phyloP scores from a whole-genome alignment of 2,888 invertebrate species.

The Metacarcinus magister region DNA sequence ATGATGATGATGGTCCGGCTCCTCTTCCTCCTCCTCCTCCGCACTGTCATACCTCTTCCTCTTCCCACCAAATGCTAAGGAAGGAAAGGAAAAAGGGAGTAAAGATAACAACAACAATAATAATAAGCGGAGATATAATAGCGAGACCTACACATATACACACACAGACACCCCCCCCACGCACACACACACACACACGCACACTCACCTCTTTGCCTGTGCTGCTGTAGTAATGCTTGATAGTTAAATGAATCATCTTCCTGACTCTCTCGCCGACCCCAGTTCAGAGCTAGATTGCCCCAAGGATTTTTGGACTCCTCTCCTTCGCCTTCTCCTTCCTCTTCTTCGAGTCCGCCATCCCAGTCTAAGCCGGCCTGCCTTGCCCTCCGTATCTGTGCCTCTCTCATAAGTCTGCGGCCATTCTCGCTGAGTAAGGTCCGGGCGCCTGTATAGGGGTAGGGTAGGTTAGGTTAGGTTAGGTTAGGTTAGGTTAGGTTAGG shows the following conservation, averaged over 20 bases:
- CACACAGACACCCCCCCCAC: no score
- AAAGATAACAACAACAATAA: not conserved
- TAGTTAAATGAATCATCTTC: slow-evolving; percentile 74
- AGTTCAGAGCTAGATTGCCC: slow-evolving; percentile 79
- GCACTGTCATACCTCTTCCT: not conserved
- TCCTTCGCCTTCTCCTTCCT: slow-evolving; percentile 20
- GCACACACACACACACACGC: no score
- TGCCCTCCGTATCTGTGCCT: slow-evolving; percentile 62
- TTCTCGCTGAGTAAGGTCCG: slow-evolving; percentile 56
- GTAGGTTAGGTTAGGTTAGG: no score
- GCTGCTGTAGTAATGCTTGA: slow-evolving; percentile 69
- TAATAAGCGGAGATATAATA: no score
- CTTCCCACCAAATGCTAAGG: not conserved
- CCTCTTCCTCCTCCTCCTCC: slow-evolving; percentile 37
- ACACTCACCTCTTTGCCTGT: slow-evolving; percentile 52
- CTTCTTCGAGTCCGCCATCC: slow-evolving; percentile 60
- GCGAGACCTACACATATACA: not conserved
- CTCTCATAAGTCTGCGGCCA: slow-evolving; percentile 62
- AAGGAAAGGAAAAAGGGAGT: not conserved
- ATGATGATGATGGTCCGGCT: not conserved
- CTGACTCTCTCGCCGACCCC: slow-evolving; percentile 80
- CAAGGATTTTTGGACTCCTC: slow-evolving; percentile 77
- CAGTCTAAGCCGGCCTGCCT: not conserved
- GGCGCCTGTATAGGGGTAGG: no score
- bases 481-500: no score